phyloP scores from a whole-genome alignment of 2,888 invertebrate genomes.

The Drosophila subsilvestris region DNA sequence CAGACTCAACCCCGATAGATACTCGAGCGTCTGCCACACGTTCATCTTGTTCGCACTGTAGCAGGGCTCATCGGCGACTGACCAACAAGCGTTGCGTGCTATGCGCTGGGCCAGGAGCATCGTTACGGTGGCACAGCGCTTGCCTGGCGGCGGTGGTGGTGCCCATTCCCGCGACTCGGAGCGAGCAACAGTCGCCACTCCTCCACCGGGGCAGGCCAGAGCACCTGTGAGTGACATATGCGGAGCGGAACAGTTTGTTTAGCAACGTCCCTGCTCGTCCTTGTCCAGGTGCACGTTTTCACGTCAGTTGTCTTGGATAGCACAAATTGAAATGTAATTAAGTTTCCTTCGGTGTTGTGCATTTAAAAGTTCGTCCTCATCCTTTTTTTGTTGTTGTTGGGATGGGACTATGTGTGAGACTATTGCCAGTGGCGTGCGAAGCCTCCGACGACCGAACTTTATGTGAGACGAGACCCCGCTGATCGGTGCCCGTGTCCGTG shows the following conservation, averaged over 20 bases:
- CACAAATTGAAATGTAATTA: slow-evolving; percentile 77
- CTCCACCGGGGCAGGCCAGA: slow-evolving; percentile 1
- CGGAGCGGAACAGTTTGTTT: slow-evolving; percentile 47
- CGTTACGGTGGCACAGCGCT: slow-evolving; percentile 78
- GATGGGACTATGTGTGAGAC: too few relatives aligned
- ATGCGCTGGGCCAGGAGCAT: slow-evolving; percentile 82
- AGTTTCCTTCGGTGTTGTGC: slow-evolving; percentile 51
- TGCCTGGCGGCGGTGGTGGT: slow-evolving; percentile 47
- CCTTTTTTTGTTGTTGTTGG: too few relatives aligned
- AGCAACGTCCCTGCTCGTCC: slow-evolving; percentile 13
- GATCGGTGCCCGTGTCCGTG: slow-evolving; percentile 11
- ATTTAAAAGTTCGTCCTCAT: slow-evolving; percentile 42
- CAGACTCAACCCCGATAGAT: slow-evolving; percentile 76
- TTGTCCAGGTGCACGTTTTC: not conserved
- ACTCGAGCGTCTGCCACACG: slow-evolving; percentile 83
- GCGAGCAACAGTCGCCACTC: slow-evolving; percentile 62
- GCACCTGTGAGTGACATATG: slow-evolving; percentile 42
- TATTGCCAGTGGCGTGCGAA: slow-evolving; percentile 50
- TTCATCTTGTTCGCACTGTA: slow-evolving; percentile 82
- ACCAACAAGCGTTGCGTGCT: slow-evolving; percentile 80
- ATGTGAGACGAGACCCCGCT: slow-evolving; percentile 48
- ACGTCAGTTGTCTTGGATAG: slow-evolving; percentile 32
- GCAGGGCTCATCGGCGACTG: slow-evolving; percentile 81
- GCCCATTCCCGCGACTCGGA: slow-evolving; percentile 63
- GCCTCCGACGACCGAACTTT: slow-evolving; percentile 63